phyloP scores from a whole-genome alignment of 2,797 vertebrate genomes.

The Dendrocincla tyrannina region DNA sequence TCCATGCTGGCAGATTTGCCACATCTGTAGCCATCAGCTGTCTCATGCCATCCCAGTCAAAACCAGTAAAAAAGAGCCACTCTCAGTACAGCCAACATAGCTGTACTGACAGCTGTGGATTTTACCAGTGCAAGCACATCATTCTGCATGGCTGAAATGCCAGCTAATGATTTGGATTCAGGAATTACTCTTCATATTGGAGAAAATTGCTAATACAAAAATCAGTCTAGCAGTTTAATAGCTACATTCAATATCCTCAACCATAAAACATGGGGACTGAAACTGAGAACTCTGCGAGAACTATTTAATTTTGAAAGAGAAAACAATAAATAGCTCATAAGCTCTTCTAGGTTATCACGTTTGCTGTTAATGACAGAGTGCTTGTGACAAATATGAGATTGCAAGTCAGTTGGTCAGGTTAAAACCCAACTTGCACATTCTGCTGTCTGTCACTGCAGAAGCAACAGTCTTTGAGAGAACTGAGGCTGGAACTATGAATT shows the following conservation, averaged over 20 bases:
- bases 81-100: neutral
- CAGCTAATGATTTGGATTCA: neutral
- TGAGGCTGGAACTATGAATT: neutral
- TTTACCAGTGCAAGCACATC: neutral
- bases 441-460: neutral
- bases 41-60: neutral
- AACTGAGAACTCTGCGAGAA: neutral
- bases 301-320: neutral
- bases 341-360: neutral
- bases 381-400: neutral
- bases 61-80: neutral
- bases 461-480: neutral
- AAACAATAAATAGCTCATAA: neutral
- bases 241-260: neutral
- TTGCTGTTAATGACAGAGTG: neutral
- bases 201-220: neutral
- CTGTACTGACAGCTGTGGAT: neutral
- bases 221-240: neutral
- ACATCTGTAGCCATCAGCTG: neutral
- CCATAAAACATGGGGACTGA: neutral
- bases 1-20: neutral
- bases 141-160: neutral
- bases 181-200: neutral
- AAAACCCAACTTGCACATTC: neutral
- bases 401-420: neutral